Conservation (phyloP, 92 coral and sea anemone genomes). For the Ricordea florida region DNA sequence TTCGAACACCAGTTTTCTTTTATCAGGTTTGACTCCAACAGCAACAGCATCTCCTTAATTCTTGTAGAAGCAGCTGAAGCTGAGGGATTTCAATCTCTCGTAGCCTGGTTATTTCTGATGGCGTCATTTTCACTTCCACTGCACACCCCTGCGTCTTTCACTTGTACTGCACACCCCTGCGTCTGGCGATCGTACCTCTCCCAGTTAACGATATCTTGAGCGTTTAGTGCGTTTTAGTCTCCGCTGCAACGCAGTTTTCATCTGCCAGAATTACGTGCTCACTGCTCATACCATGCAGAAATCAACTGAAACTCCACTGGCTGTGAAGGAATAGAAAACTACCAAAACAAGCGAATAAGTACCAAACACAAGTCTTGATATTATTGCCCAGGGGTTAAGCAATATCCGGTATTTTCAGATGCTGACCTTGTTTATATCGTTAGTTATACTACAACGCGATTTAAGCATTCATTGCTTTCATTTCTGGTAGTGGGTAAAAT, state of each 20-base stretch:
- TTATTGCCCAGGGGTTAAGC: neutral
- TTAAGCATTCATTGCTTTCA: too few relatives aligned
- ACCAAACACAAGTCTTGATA: neutral
- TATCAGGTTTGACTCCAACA: conserved; percentile 73
- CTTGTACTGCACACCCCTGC: too few relatives aligned
- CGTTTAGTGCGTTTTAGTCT: conserved; percentile 68
- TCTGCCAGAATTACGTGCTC: conserved; percentile 66
- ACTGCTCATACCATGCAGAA: conserved; percentile 69
- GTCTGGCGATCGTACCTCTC: conserved; percentile 74
- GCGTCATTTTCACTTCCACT: too few relatives aligned
- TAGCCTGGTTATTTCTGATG: conserved; percentile 71
- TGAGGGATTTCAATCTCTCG: conserved; percentile 79
- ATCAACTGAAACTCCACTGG: conserved; percentile 51
- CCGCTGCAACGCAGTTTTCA: conserved; percentile 64
- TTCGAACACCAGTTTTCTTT: conserved; percentile 63
- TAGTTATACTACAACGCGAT: too few relatives aligned
- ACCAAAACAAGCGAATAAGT: neutral
- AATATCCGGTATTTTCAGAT: too few relatives aligned
- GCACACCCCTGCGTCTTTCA: conserved; percentile 57
- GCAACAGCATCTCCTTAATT: conserved; percentile 56
- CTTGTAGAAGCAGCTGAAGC: conserved; percentile 75
- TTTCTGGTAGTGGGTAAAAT: too few relatives aligned
- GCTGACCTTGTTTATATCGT: too few relatives aligned
- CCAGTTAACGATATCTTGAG: conserved; percentile 58
- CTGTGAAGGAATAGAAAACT: conserved; percentile 1